These are phyloP conservation scores for Odontamblyopus lacepedii DNA, from an alignment of 2,797 vertebrate genomes.

Conservation along the genomic window DNA sequence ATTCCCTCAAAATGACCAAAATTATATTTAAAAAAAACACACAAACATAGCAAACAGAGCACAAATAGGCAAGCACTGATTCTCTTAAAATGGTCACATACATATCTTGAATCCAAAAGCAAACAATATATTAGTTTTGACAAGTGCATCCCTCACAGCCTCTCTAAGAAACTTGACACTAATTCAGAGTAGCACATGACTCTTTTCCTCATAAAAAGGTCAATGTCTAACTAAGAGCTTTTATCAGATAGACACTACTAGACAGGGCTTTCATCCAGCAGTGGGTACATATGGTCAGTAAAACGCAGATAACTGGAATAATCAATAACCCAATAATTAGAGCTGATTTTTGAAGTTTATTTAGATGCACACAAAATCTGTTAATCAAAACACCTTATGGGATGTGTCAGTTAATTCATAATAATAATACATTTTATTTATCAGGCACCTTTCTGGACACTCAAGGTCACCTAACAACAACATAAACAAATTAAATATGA, in stretches of 20 bases:
- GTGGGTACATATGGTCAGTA: not conserved
- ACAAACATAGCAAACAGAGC: not conserved
- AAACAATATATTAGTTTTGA: not conserved
- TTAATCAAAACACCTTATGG: too few species aligned
- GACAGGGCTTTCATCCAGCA: not conserved
- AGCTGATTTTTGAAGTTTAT: not conserved
- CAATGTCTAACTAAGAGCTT: constrained; percentile 5
- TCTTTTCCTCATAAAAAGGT: constrained; percentile 6
- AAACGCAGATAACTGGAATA: too few species aligned
- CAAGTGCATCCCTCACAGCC: constrained; percentile 1
- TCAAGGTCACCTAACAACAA: too few species aligned
- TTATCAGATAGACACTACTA: not conserved
- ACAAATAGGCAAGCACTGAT: not conserved
- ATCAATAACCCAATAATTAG: not conserved
- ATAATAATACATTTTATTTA: too few species aligned
- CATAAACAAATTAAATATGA: too few species aligned
- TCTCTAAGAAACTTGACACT: constrained; percentile 12
- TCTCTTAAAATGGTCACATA: constrained; percentile 8
- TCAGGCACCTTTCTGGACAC: too few species aligned
- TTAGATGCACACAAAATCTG: too few species aligned
- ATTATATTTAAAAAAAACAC: too few species aligned
- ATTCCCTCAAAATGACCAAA: too few species aligned
- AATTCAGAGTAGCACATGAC: not conserved
- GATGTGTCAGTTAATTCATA: too few species aligned
- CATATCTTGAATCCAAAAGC: constrained; percentile 1